Evolutionary conservation across 2,113 vertebrate genomes (phyloP).

Genomic region (Mus spicilegus): DNA sequence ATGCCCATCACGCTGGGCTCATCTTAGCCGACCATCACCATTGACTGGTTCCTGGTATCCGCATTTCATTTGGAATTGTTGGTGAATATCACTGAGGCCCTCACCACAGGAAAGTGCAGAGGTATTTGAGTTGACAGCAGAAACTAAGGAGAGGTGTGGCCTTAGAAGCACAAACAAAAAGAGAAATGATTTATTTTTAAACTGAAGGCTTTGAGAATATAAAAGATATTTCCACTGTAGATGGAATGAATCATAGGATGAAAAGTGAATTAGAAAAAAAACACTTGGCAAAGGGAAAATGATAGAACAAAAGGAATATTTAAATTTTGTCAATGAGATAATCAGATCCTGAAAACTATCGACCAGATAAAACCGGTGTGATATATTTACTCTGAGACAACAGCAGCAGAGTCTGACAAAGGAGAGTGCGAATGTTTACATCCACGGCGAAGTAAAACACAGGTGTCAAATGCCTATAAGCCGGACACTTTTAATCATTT

Average conservation of each 20-base stretch:
- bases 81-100: background rate
- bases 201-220: slow-evolving; percentile 56
- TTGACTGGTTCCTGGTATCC: background rate
- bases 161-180: slow-evolving; percentile 46
- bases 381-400: background rate
- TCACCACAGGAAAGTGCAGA: background rate
- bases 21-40: background rate
- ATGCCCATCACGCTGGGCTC: background rate
- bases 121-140: background rate
- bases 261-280: slow-evolving; percentile 22
- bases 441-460: background rate
- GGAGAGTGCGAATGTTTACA: background rate
- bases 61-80: background rate
- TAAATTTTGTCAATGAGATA: slow-evolving; percentile 50
- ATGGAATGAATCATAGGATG: slow-evolving; percentile 53
- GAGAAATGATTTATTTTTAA: slow-evolving; percentile 31
- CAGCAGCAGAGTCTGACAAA: background rate
- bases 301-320: background rate
- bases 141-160: background rate
- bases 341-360: slow-evolving; percentile 1
- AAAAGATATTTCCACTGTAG: background rate
- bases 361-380: background rate
- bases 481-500: background rate
- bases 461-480: background rate
- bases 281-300: slow-evolving; percentile 38